phyloP scores from a whole-genome alignment of 2,113 vertebrate genomes.

The Chrysochloris asiatica region DNA sequence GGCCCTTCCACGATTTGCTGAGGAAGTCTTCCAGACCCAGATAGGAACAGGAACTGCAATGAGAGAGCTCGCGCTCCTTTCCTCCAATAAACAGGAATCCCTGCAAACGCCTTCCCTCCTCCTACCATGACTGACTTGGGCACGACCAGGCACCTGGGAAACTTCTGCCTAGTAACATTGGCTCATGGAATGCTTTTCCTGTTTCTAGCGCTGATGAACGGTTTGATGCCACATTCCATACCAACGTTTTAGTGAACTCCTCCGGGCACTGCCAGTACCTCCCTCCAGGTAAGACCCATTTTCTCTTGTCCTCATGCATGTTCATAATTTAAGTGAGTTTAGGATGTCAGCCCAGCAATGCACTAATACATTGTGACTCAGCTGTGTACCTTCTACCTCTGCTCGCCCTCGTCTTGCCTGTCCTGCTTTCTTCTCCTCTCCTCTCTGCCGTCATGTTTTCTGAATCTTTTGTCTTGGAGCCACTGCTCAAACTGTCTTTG shows the following conservation, averaged over 20 bases:
- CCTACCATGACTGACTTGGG: background rate
- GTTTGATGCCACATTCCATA: constrained; percentile 95
- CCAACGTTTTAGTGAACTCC: constrained; percentile 93
- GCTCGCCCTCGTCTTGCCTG: rapidly evolving
- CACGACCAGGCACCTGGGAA: rapidly evolving
- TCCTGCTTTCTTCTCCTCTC: background rate
- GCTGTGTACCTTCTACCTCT: too few relatives aligned
- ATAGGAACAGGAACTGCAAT: too few relatives aligned
- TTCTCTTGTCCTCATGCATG: too few relatives aligned
- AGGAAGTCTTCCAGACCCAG: background rate
- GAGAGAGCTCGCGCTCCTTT: background rate
- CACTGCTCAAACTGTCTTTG: background rate
- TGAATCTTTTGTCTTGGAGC: background rate
- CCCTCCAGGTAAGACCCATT: constrained; percentile 91
- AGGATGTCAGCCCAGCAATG: too few relatives aligned
- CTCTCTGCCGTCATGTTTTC: background rate
- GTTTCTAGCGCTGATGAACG: constrained; percentile 93
- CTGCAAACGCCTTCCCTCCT: too few relatives aligned
- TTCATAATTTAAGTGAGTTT: too few relatives aligned
- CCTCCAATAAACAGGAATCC: too few relatives aligned
- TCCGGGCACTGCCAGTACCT: constrained; percentile 92
- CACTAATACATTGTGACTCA: too few relatives aligned
- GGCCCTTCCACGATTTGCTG: too few relatives aligned
- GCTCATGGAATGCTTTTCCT: background rate
- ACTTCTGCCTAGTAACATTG: background rate